Conservation (phyloP, 2,113 vertebrate species). For the Hippocampus guttulatus region DNA sequence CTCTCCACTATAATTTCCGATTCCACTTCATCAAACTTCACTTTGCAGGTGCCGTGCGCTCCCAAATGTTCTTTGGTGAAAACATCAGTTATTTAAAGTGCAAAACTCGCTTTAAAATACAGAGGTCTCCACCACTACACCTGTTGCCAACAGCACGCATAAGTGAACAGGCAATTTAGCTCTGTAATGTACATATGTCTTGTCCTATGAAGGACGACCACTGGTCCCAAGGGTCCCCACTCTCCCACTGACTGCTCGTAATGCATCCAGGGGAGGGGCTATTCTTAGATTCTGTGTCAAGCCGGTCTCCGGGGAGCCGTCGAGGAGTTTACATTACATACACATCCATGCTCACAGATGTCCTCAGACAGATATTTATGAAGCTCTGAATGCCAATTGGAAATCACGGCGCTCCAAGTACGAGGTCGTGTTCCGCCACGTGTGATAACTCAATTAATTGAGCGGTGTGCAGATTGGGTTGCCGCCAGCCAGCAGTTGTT, state of each 20-base stretch:
- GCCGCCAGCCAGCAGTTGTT: conserved; percentile 17
- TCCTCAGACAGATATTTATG: conserved; percentile 43
- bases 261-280: conserved; percentile 25
- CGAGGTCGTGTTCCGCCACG: conserved; percentile 28
- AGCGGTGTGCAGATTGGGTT: conserved; percentile 20
- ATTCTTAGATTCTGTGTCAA: conserved; percentile 62
- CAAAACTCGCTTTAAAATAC: no score
- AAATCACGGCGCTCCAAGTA: conserved; percentile 26
- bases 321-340: conserved; percentile 38
- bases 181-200: conserved; percentile 18
- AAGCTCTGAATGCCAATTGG: conserved; percentile 30
- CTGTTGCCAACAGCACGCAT: not conserved
- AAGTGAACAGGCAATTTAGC: not conserved
- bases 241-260: conserved; percentile 16
- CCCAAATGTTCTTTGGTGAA: no score
- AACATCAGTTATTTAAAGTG: no score
- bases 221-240: conserved; percentile 31
- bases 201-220: conserved; percentile 34
- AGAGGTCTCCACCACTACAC: no score
- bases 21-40: no score
- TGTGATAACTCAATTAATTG: conserved; percentile 44
- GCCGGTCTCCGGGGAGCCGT: conserved; percentile 59
- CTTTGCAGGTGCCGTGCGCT: no score
- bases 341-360: conserved; percentile 17
- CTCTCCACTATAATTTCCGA: no score